These are phyloP conservation scores for Sericinus montela DNA, from an alignment of 2,888 invertebrate genomes.

Conservation along the genomic window DNA sequence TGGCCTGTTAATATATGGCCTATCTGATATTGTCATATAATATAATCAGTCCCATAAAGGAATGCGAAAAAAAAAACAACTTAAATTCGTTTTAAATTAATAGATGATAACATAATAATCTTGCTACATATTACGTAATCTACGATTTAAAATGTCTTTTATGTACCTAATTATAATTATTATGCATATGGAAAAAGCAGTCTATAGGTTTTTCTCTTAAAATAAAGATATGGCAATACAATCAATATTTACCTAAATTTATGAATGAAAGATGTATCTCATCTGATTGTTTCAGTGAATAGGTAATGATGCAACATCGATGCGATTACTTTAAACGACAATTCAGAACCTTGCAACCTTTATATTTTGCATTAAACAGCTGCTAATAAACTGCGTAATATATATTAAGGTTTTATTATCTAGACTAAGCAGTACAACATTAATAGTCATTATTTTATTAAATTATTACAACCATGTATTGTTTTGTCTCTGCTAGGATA, in stretches of 20 bases:
- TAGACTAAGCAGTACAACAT: conserved; percentile 18
- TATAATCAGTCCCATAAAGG: conserved; percentile 17
- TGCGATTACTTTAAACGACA: neutral
- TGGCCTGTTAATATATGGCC: conserved; percentile 20
- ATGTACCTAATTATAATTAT: conserved; percentile 18
- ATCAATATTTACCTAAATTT: conserved; percentile 11
- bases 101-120: neutral
- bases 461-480: conserved; percentile 42
- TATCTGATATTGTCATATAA: conserved; percentile 13
- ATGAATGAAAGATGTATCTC: neutral
- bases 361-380: neutral
- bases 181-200: conserved; percentile 44
- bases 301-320: neutral
- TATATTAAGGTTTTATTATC: conserved; percentile 16
- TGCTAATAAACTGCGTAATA: conserved; percentile 1
- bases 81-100: conserved; percentile 8
- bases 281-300: neutral
- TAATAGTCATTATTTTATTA: conserved; percentile 19
- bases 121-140: conserved; percentile 2
- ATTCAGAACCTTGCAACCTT: no score
- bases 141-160: conserved; percentile 35
- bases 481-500: conserved; percentile 31
- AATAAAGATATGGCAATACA: conserved; percentile 41
- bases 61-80: conserved; percentile 18
- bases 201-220: conserved; percentile 56